These are phyloP conservation scores for Malurus splendens DNA, from an alignment of 2,797 vertebrate species.

Conservation along the genomic window DNA sequence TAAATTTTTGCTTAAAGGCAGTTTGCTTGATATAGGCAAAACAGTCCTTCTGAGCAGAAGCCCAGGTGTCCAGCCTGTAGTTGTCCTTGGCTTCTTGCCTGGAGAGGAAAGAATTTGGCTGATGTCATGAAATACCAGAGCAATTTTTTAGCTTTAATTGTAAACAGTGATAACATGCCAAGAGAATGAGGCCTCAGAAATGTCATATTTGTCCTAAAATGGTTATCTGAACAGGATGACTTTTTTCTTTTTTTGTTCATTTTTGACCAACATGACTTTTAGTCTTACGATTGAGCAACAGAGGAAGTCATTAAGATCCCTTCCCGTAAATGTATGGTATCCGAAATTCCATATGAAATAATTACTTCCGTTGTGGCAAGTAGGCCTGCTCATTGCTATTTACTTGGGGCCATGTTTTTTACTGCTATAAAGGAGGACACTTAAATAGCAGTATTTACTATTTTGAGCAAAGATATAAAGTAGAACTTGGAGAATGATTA, in stretches of 20 bases:
- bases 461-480: background rate
- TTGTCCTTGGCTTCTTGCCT: slow-evolving; percentile 70
- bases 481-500: background rate
- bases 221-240: slow-evolving; percentile 53
- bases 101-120: slow-evolving; percentile 75
- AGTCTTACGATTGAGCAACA: slow-evolving; percentile 15
- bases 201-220: slow-evolving; percentile 72
- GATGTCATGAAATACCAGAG: slow-evolving; percentile 81
- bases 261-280: slow-evolving; percentile 18
- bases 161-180: slow-evolving; percentile 73
- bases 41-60: slow-evolving; percentile 36
- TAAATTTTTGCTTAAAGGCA: background rate
- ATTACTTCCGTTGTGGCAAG: background rate
- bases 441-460: background rate
- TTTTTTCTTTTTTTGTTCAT: background rate
- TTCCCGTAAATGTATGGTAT: background rate
- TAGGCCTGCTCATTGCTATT: background rate
- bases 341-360: slow-evolving; percentile 6
- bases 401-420: background rate
- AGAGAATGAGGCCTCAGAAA: slow-evolving; percentile 67
- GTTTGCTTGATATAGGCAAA: background rate
- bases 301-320: slow-evolving; percentile 17
- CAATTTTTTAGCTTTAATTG: slow-evolving; percentile 74
- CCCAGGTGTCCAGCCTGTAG: slow-evolving; percentile 65
- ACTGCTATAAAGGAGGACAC: background rate